Conservation (phyloP, 2,113 vertebrate genomes). For the Tinamus guttatus region DNA sequence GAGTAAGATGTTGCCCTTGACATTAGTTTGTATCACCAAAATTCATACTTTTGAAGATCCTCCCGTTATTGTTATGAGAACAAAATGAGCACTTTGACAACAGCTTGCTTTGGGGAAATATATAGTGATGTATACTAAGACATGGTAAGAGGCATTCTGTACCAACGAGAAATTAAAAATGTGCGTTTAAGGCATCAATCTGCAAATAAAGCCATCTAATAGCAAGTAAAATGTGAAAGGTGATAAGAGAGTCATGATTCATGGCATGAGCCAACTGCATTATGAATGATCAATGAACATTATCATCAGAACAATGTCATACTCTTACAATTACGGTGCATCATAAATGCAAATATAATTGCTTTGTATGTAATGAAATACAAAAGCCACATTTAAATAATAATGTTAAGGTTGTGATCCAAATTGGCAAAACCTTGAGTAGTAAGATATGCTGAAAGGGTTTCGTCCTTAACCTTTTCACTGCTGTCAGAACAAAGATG, state of each 20-base stretch:
- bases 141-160: conserved; percentile 29
- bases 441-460: conserved; percentile 4
- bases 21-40: not conserved
- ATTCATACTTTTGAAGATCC: rapidly evolving
- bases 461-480: conserved; percentile 55
- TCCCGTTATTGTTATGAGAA: not conserved
- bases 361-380: conserved; percentile 72
- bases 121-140: conserved; percentile 1
- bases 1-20: not conserved
- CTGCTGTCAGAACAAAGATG: not conserved
- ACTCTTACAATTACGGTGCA: conserved; percentile 70
- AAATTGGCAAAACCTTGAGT: conserved; percentile 34
- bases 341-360: conserved; percentile 78
- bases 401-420: conserved; percentile 62
- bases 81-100: not conserved
- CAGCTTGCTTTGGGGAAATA: not conserved
- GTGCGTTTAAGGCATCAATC: conserved; percentile 58
- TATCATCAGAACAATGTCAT: conserved; percentile 77
- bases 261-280: conserved; percentile 61
- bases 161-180: conserved; percentile 67
- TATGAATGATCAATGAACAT: conserved; percentile 79
- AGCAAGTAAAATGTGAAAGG: conserved; percentile 64
- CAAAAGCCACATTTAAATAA: conserved; percentile 73
- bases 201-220: conserved; percentile 66
- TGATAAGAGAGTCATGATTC: conserved; percentile 74